Base-by-base conservation (phyloP, 2,113 vertebrate genomes). In the Eubucco bourcierii region DNA sequence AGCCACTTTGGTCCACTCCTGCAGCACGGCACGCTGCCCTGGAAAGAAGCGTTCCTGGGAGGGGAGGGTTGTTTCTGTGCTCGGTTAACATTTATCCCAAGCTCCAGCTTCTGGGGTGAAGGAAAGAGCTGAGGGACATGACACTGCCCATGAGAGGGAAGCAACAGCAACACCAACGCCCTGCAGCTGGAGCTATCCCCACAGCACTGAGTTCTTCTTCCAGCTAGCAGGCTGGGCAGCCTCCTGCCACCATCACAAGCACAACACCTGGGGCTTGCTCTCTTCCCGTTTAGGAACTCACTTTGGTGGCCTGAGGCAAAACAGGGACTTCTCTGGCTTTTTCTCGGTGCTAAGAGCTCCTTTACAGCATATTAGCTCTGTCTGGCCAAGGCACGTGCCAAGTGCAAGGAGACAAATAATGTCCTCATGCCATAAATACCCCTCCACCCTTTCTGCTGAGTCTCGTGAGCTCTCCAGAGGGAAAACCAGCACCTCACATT, bases 41-140 rank as follows among this genome's bases (percentile, higher is more conserved):
- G 10, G 25, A 70, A 84, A 85, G 66, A 87, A 41, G 72, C 28
- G 34, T 77, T 56, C 2, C 41, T 3, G 3, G 12, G 6, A 8
- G 74, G 3, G 12, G 6, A 8, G 74, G 19, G 10, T 37, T 80
- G 39, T 37, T 85, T 33, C 34, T 67, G 4, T 56, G 12, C 29
- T 44, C 33, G 63, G 68, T 94, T 95, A 92, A 84, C 86, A 25
- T 92, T 94, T 94, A 86, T 81, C 60, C 33, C 41, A 56, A 46
- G 46, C 31, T 77, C 2, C 4, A 65, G 73, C 60, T 77, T 66
- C 16, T 12, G 65, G 68, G 24, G 28, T 73, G 50, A 90, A 90
- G 70, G 76, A 90, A 46, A 44, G 56, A 50, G 80, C 68, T 46
- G 31, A 7, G 15, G 19, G 31, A n/a, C 37, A 64, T 56, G 50